Evolutionary conservation across 2,888 invertebrate genomes (phyloP).

Genomic region (Flexamia atlantica): DNA sequence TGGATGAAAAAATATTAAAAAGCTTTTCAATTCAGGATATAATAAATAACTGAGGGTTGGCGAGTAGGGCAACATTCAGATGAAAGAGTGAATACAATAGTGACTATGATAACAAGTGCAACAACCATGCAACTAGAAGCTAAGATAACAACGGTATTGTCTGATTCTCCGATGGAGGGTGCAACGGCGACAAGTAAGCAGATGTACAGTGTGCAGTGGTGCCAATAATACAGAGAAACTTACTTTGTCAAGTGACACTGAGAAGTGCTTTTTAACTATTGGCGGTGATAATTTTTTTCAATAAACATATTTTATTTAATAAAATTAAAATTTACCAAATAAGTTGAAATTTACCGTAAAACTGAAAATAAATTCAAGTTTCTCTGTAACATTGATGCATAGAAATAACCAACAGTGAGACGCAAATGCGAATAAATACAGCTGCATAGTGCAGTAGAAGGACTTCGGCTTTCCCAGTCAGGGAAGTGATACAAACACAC

Average conservation of each 20-base stretch:
- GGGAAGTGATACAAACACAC: conserved; percentile 42
- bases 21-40: too few relatives aligned
- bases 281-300: not conserved
- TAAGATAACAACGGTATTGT: conserved; percentile 63
- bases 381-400: conserved; percentile 20
- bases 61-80: not conserved
- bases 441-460: conserved; percentile 45
- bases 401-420: conserved; percentile 22
- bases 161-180: conserved; percentile 38
- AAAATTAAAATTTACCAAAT: too few relatives aligned
- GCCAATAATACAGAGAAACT: conserved; percentile 37
- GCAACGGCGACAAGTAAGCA: conserved; percentile 33
- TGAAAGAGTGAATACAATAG: conserved; percentile 22
- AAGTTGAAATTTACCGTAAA: too few relatives aligned
- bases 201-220: conserved; percentile 27
- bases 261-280: not conserved
- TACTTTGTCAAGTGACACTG: not conserved
- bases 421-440: conserved; percentile 28
- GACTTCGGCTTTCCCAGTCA: conserved; percentile 21
- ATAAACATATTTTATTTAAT: too few relatives aligned
- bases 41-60: not conserved
- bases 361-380: not conserved
- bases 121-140: conserved; percentile 61
- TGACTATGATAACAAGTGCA: conserved; percentile 61
- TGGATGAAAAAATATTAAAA: too few relatives aligned